These are phyloP conservation scores for Apis laboriosa DNA, from an alignment of 1,140 invertebrate species.

Conservation along the genomic window DNA sequence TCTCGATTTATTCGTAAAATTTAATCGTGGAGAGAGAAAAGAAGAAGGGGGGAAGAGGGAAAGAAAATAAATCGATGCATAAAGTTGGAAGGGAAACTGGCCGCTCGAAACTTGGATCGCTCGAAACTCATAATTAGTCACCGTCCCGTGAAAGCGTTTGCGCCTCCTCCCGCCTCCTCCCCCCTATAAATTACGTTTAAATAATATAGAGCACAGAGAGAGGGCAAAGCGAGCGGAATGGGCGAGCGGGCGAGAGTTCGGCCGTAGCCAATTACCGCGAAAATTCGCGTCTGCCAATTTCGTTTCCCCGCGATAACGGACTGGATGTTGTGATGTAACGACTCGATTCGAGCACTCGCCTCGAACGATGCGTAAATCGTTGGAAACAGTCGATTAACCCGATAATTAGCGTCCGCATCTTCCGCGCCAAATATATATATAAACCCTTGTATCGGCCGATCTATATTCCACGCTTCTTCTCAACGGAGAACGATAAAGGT, in stretches of 20 bases:
- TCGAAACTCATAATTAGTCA: neutral
- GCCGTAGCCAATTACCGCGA: conserved; percentile 28
- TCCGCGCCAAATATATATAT: neutral
- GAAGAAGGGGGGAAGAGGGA: neutral
- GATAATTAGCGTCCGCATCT: neutral
- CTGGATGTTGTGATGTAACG: neutral
- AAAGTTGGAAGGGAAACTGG: neutral
- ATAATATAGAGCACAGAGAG: conserved; percentile 11
- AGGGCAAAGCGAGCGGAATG: neutral
- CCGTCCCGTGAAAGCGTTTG: neutral
- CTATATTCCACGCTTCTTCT: neutral
- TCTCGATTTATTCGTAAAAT: neutral
- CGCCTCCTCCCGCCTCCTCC: too few relatives aligned
- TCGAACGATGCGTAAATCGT: neutral
- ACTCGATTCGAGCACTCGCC: neutral
- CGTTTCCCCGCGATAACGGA: conserved; percentile 12
- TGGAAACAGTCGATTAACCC: neutral
- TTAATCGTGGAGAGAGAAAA: neutral
- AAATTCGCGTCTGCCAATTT: conserved; percentile 26
- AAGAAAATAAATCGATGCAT: neutral
- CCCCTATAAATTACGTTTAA: conserved; percentile 29
- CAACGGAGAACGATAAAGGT: too few relatives aligned
- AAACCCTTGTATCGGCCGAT: too few relatives aligned
- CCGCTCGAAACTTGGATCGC: neutral
- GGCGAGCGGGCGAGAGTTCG: neutral